A percentile compares a stretch with the other conserved stretches of the same genome.
Evolutionary conservation across 2,888 invertebrate species (phyloP).

Genomic region (Alsophila aescularia): DNA sequence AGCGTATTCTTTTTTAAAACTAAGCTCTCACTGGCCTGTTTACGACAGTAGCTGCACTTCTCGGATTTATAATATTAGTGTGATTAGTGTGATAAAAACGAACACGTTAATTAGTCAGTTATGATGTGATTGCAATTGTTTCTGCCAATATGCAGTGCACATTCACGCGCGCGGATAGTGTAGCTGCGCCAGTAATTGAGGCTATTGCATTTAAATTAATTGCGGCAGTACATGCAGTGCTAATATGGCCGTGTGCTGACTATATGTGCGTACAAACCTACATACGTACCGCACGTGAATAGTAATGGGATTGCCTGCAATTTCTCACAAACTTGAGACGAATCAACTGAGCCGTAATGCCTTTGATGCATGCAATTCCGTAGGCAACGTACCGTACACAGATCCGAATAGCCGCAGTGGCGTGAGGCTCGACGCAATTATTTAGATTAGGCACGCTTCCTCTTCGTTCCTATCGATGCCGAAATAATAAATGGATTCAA

Average conservation of each 20-base stretch:
- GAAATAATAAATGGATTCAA: conserved; percentile 16
- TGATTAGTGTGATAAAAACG: too few species aligned
- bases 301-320: conserved; percentile 71
- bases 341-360: conserved; percentile 67
- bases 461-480: conserved; percentile 14
- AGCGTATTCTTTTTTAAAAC: too few species aligned
- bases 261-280: conserved; percentile 43
- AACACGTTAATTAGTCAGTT: conserved; percentile 47
- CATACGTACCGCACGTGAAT: conserved; percentile 63
- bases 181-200: conserved; percentile 69
- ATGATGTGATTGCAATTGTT: conserved; percentile 52
- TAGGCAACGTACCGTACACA: conserved; percentile 42
- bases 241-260: conserved; percentile 58
- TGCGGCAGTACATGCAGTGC: conserved; percentile 67
- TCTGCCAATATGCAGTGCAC: conserved; percentile 37
- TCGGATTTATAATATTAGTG: too few species aligned
- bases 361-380: conserved; percentile 66
- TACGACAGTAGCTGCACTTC: too few species aligned
- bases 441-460: conserved; percentile 34
- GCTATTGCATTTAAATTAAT: conserved; percentile 81
- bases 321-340: conserved; percentile 72
- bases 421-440: conserved; percentile 24
- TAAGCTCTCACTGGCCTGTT: too few species aligned
- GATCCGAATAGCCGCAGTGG: conserved; percentile 40
- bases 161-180: conserved; percentile 51